Evolutionary conservation across 2,797 vertebrate species (phyloP), one percentile per base, ranked within the genome.

Genomic region (Botia almorhae): DNA sequence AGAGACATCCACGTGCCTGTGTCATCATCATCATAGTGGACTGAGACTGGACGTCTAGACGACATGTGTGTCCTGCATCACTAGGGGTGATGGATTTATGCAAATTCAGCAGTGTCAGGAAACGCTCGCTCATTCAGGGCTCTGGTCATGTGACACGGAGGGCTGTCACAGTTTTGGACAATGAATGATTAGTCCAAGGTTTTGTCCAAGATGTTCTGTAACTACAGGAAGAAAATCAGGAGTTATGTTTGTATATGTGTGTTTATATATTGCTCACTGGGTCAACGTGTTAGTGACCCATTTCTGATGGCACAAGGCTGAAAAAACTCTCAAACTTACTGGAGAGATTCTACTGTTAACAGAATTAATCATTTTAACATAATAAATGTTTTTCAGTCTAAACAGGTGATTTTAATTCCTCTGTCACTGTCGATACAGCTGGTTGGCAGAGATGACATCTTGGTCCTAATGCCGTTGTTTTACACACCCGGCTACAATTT

Each of bases 1-100:
- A 70, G 67, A 51, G 55, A 11, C 53, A 26, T 64, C 12, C 17
- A 4, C 63, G 10, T 33, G 16, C 65, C 58, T 90, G 90, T 87
- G 90, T 92, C 89, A n/a, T n/a, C n/a, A n/a, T 93, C 87, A 90
- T 90, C 92, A 93, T 91, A 94, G 84, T 0, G 87, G 92, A 94
- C 92, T 81, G 91, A 96, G 94, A 92, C 93, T 94, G 94, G 95
- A 96, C 92, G 95, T 97, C 95, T 96, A 96, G 95, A 97, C 95
- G 94, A 94, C 93, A 96, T 94, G 88, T 87, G 85, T 95, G 94
- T 92, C 91, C 92, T 91, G 87, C 84, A 92, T 92, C 46, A 88
- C 81, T 88, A 90, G 87, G 92, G 91, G 92, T 94, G 96, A 96
- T 94, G 95, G 93, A 94, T 95, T 95, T 93, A 96, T 95, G 95